Base-by-base conservation (phyloP, 1,140 invertebrate genomes). In the Hylaeus anthracinus region DNA sequence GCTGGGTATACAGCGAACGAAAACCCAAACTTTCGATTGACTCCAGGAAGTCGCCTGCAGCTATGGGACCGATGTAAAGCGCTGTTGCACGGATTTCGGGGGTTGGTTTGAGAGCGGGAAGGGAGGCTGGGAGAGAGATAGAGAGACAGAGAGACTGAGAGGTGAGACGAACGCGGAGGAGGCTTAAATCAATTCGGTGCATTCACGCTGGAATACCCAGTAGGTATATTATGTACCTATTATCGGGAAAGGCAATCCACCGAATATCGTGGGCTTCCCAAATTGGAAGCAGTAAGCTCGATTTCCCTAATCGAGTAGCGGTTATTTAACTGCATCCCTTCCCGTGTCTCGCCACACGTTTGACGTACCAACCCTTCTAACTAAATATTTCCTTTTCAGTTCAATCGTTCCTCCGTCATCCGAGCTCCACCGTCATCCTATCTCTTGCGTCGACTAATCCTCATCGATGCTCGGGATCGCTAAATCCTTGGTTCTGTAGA, bases 151-250 rank as follows among this genome's bases (percentile, higher is more conserved):
- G 73, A 53, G 72, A 45, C 63, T 6, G 55, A 60, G 51, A 67
- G 41, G 4, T 55, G 56, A 77, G 26, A 26, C 26, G 63, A 78
- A 60, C 41, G 65, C 41, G 78, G 37, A 58, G 71, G 66, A 65
- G 66, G 74, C 85, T 87, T 87, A 86, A 87, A 87, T 87, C 86
- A 87, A 87, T 86, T 87, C 85, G 81, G 78, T 81, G 84, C 77
- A 87, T 87, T 87, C 85, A 80, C 73, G 81, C 53, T 81, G 78
- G 85, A 84, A 87, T 87, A 86, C 81, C 85, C 71, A 75, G 73
- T 81, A 81, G 85, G 82, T 87, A 86, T 87, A 87, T 87, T 87
- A 87, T 87, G 82, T 84, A 86, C 85, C 85, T 86, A 86, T 87
- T 86, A 86, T 86, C 84, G 81, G 81, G 70, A 86, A 86, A 86